Evolutionary conservation across 1,140 invertebrate genomes (phyloP).

Genomic region (Spodoptera litura): DNA sequence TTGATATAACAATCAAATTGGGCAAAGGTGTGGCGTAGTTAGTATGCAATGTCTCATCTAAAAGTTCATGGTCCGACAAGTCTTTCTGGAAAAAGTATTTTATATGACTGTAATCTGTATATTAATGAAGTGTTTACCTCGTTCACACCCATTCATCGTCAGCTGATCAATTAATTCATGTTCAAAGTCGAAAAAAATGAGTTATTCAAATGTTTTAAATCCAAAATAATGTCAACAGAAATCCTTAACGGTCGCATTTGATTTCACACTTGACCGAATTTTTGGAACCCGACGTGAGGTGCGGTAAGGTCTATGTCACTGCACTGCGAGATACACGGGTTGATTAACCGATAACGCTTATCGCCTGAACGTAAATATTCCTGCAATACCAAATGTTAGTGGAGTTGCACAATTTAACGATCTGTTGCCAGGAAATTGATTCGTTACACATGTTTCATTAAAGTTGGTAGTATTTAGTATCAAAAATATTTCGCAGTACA

Average conservation of each 20-base stretch:
- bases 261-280: constrained; percentile 37
- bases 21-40: background rate
- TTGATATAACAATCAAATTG: constrained; percentile 33
- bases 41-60: background rate
- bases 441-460: background rate
- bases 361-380: constrained; percentile 65
- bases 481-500: background rate
- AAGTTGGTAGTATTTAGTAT: background rate
- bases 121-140: background rate
- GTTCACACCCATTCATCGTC: background rate
- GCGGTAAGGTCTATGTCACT: constrained; percentile 72
- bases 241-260: constrained; percentile 34
- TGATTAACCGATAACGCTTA: constrained; percentile 77
- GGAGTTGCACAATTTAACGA: constrained; percentile 61
- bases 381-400: constrained; percentile 52
- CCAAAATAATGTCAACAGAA: background rate
- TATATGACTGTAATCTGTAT: background rate
- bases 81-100: background rate
- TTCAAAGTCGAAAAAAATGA: background rate
- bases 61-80: constrained; percentile 26
- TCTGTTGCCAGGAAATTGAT: background rate
- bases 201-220: too few species aligned
- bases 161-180: background rate
- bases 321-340: constrained; percentile 63
- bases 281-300: constrained; percentile 24